Base-by-base conservation (phyloP, 1,140 invertebrate species). In the Coptotermes formosanus region DNA sequence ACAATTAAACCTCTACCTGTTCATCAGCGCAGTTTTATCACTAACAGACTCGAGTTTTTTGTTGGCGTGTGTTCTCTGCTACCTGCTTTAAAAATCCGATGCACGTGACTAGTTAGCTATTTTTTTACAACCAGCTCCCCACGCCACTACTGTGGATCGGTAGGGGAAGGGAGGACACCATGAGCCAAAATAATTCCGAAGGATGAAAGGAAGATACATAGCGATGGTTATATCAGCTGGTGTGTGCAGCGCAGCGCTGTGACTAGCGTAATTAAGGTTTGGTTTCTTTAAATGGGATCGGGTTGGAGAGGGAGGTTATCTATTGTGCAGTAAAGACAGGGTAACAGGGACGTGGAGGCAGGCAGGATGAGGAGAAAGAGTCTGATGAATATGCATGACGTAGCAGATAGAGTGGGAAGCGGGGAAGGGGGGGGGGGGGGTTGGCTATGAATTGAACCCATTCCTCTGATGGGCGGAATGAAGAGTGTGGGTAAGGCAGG, bases 151-250 rank as follows among this genome's bases (percentile, higher is more conserved):
- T 55, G 52, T 19, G 14, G 19, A 19, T 55, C 52, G 3, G 52
- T 19, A 55, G 52, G 52, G 52, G 52, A 12, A 55, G 52, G 52
- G 14, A 21, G 52, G 19, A 16, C 52, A 55, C 52, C 52, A 21
- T 21, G 52, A 55, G 19, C 52, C 52, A 8, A 21, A 75, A 30
- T 25, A 6, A 75, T 75, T 75, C 64, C 4, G n/a, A 6, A 75
- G 64, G 25, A 75, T 75, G 64, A 75, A 75, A 75, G n/a, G 64
- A 75, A 75, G 64, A 75, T 30, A 30, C 64, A 75, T 75, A n/a
- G 64, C 64, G 25, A 30, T 75, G 64, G 21, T 64, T 64, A n/a
- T 64, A 64, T 64, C 59, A 23, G 59, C 21, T 3, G 59, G 12
- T 64, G 7, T 25, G n/a, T 8, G 64, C 64, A 8, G 64, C n/a